Evolutionary conservation across 2,113 vertebrate species (phyloP).

Genomic region (Pomatorhinus ruficollis): DNA sequence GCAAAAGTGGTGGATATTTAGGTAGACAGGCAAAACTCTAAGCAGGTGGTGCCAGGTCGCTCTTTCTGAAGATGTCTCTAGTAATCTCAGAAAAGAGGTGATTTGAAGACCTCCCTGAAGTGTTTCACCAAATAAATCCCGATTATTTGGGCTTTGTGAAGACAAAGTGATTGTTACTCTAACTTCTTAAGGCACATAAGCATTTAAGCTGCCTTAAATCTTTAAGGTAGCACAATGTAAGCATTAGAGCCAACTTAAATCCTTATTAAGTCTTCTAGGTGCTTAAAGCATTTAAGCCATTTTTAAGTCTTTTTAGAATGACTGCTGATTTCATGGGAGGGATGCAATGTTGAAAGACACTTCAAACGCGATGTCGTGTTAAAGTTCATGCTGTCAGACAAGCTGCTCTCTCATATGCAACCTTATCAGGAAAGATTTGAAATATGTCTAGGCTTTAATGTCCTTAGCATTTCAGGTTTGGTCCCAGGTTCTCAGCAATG

Average conservation of each 20-base stretch:
- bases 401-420: not conserved
- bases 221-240: constrained; percentile 60
- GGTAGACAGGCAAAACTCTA: not conserved
- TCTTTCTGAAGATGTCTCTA: not conserved
- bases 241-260: constrained; percentile 44
- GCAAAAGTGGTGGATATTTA: not conserved
- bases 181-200: constrained; percentile 59
- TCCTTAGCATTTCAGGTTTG: not conserved
- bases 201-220: constrained; percentile 57
- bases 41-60: not conserved
- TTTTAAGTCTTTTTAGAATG: constrained; percentile 39
- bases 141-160: constrained; percentile 49
- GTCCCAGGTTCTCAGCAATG: not conserved
- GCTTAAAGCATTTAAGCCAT: constrained; percentile 51
- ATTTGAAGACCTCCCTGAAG: constrained; percentile 1
- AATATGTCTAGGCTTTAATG: not conserved
- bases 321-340: constrained; percentile 3
- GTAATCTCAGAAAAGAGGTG: not conserved
- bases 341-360: not conserved
- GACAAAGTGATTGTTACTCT: constrained; percentile 45
- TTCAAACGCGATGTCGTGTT: accelerated
- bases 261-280: constrained; percentile 47
- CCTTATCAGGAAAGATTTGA: not conserved
- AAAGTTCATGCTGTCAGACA: not conserved
- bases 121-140: constrained; percentile 20